Base-by-base conservation (phyloP, 2,113 vertebrate genomes). In the Anhinga anhinga region DNA sequence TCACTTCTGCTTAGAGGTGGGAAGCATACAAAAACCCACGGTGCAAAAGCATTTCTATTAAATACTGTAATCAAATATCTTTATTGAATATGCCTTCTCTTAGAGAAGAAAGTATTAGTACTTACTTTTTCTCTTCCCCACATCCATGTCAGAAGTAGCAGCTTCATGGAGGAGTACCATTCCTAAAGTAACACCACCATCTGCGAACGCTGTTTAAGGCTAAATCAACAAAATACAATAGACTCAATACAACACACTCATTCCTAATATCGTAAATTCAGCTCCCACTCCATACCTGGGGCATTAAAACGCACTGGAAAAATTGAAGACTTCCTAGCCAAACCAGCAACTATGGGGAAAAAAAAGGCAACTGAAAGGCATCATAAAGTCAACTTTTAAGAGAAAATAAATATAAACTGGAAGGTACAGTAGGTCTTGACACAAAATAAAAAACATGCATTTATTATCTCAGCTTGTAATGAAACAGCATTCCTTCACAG, bases 121-220 rank as follows among this genome's bases (percentile, higher is more conserved):
- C 99, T 96, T 97, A 99, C 99, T 98, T 96, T 99, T 99, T 91
- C 99, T 98, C 94, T 99, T 99, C 63, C 99, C 99, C 45, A 99
- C 98, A 92, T 99, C 99, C 98, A 99, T 95, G 91, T 99, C 99
- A 87, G 99, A 99, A 15, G 99, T 99, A 52, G 99, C 99, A 45
- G 99, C 99, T 97, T 99, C 99, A 5, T 99, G 99, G 50, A 99
- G 98, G 72, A 99, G 99, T 30, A 99, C 99, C 94, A 99, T 99
- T n/a, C 99, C 99, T 95, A 99, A 98, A 92, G 99, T 99, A 69
- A 99, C 98, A 10, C 99, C 99, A 55, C 98, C 99, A 98, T 99
- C 99, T 99, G 92, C 74, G 21, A 84, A 88, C 4, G 8, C 29
- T 83, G 82, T 95, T 99, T 98, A 99, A 99, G 98, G 98, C 90